A percentile compares a stretch with the other conserved stretches of the same genome.
Conservation (phyloP, 1,140 invertebrate species). For the Polypedilum pembai region DNA sequence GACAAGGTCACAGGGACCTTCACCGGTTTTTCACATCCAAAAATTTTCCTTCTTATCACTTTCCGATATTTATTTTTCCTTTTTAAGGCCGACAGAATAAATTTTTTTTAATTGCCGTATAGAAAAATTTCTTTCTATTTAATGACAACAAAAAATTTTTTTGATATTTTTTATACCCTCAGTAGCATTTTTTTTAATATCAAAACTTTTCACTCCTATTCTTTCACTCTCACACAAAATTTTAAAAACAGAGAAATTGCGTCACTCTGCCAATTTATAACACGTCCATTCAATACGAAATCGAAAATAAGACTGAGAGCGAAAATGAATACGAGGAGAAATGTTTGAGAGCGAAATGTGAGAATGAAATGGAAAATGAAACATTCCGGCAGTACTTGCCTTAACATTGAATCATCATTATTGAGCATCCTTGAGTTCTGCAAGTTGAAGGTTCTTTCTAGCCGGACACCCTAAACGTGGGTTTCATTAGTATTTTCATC, state of each 20-base stretch:
- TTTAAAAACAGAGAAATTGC: neutral
- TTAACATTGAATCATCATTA: neutral
- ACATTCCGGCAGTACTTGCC: neutral
- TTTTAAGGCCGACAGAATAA: neutral
- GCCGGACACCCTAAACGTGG: neutral
- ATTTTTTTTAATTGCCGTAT: neutral
- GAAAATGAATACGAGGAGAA: neutral
- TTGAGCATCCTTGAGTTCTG: neutral
- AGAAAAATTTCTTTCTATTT: neutral
- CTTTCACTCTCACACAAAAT: neutral
- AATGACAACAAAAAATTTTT: neutral
- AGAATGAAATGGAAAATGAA: neutral
- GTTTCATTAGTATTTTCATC: neutral
- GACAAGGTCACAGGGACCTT: conserved; percentile 24
- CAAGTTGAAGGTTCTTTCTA: conserved; percentile 5
- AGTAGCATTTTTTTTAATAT: neutral
- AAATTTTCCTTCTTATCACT: neutral
- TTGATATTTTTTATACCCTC: neutral
- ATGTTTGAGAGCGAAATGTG: neutral
- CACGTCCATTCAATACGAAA: neutral
- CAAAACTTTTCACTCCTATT: neutral
- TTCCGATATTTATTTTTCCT: conserved; percentile 1
- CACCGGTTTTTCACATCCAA: neutral
- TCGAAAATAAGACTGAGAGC: neutral
- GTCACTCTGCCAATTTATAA: neutral